phyloP scores from a whole-genome alignment of 2,888 invertebrate species.

The Drosophila maculinotata region DNA sequence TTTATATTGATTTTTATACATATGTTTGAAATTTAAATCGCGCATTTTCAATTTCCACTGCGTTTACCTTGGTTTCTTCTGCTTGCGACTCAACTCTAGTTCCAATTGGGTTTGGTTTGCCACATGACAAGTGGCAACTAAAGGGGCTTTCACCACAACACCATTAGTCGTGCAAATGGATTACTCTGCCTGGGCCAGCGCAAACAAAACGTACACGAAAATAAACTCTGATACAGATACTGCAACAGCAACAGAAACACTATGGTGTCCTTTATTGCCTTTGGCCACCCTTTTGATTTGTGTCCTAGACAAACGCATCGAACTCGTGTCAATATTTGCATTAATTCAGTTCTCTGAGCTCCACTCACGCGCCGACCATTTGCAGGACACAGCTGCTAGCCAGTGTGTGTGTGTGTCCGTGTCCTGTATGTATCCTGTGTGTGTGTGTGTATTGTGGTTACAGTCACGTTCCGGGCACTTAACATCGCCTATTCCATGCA shows the following conservation, averaged over 20 bases:
- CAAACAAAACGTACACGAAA: slow-evolving; percentile 47
- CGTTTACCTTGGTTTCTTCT: slow-evolving; percentile 6
- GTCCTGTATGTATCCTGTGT: slow-evolving; percentile 1
- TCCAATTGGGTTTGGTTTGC: slow-evolving; percentile 58
- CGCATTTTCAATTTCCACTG: slow-evolving; percentile 47
- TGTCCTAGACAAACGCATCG: slow-evolving; percentile 62
- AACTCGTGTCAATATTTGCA: slow-evolving; percentile 75
- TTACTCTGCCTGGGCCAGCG: slow-evolving; percentile 28
- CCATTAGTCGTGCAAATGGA: slow-evolving; percentile 67
- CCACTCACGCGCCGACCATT: slow-evolving; percentile 38
- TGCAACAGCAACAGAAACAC: slow-evolving; percentile 5
- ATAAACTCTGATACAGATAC: slow-evolving; percentile 17
- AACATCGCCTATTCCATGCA: slow-evolving; percentile 22
- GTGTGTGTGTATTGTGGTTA: slow-evolving; percentile 41
- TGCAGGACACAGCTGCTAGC: slow-evolving; percentile 45
- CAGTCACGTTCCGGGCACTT: slow-evolving; percentile 52
- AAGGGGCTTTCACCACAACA: slow-evolving; percentile 55
- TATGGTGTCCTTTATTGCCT: too few species aligned
- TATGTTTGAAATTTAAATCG: slow-evolving; percentile 42
- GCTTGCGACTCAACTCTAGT: slow-evolving; percentile 28
- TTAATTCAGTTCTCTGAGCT: slow-evolving; percentile 61
- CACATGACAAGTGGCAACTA: slow-evolving; percentile 5
- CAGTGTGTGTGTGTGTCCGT: slow-evolving; percentile 5
- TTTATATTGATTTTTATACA: slow-evolving; percentile 29
- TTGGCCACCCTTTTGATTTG: slow-evolving; percentile 23